Evolutionary conservation across 2,113 vertebrate species (phyloP), one percentile per base, ranked within the genome.

Genomic region (Elaphurus davidianus): DNA sequence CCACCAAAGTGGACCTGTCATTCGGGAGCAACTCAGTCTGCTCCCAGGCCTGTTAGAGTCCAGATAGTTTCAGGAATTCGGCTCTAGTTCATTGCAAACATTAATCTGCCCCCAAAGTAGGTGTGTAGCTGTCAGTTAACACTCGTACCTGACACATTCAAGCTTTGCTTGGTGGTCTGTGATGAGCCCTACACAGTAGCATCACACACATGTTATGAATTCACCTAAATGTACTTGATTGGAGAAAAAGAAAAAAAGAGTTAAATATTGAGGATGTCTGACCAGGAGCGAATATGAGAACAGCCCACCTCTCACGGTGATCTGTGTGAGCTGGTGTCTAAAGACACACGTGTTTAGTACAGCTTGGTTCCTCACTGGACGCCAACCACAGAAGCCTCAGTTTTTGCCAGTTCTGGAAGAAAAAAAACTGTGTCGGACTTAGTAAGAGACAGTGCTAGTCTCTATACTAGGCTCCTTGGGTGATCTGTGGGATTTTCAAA

Each of bases 11-110:
- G 94, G 97, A 91, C 98, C 96, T 88, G 93, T 88, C 90, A 57
- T 94, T 92, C 97, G 98, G 85, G 97, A 97, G 97, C 86, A 92
- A 94, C 96, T 97, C 96, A 81, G 91, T 93, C 86, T 40, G 7
- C 91, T 12, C 91, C 60, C 86, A 52, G 40, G 96, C 76, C 88
- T 30, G 85, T 47, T 40, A 60, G 90, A 64, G 90, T 93, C 71
- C 95, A 98, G 94, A 92, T 0, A 55, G 95, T 96, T 83, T 64
- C 60, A 85, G 91, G 59, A 43, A 87, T 40, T 2, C 1, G 74
- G 87, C 97, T 97, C 64, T 96, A 78, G 64, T 27, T 43, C 11
- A 8, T 92, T 92, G 82, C 97, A 96, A 40, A 90, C 60, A 5
- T n/a, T 19, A 17, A 45, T 95, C 88, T 96, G 30, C 16, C 95